phyloP scores from a whole-genome alignment of 2,888 invertebrate species.

The Apodemia zela region DNA sequence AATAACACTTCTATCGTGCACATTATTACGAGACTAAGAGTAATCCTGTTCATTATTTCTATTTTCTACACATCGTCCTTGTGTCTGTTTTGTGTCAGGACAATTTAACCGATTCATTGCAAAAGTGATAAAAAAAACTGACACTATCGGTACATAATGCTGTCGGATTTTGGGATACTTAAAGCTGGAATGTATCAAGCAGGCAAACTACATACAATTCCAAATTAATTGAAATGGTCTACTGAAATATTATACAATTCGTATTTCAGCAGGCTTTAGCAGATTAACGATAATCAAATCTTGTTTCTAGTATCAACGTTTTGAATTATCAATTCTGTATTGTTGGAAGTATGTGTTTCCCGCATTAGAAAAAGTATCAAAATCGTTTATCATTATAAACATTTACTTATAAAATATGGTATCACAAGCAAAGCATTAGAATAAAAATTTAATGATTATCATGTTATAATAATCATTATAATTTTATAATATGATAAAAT shows the following conservation, averaged over 20 bases:
- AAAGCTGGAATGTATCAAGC: no score
- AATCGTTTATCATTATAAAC: background rate
- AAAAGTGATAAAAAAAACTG: background rate
- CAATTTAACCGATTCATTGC: conserved; percentile 7
- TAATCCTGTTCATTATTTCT: conserved; percentile 7
- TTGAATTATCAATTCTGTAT: no score
- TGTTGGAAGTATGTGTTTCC: no score
- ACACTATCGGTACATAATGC: no score
- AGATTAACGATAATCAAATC: no score
- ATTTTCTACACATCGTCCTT: background rate
- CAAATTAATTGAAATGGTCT: no score
- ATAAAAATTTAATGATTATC: background rate
- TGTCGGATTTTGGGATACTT: no score
- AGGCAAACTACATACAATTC: no score
- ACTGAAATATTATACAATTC: no score
- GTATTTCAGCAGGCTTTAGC: no score
- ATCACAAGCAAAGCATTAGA: background rate
- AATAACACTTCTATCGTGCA: background rate
- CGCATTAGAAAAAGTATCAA: no score
- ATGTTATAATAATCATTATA: background rate
- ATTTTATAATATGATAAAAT: background rate
- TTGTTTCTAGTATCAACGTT: no score
- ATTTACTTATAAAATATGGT: background rate
- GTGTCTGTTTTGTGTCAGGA: conserved; percentile 6
- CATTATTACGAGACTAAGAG: conserved; percentile 2